Base-by-base conservation (phyloP, 2,113 vertebrate genomes). In the Atrichornis clamosus region DNA sequence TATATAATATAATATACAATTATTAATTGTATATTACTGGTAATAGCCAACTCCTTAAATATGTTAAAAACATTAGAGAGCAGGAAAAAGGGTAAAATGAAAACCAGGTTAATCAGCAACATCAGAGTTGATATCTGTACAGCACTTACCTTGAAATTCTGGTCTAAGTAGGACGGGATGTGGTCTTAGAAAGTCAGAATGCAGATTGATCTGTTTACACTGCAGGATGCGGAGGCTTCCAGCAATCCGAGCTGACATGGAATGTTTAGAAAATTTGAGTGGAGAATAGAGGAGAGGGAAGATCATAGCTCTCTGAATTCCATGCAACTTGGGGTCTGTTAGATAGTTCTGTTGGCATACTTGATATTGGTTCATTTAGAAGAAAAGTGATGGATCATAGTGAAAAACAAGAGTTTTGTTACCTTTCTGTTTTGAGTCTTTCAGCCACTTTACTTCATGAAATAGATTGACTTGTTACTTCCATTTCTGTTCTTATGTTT, bases 241-340 rank as follows among this genome's bases (percentile, higher is more conserved):
- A 82, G 50, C 37, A 80, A 6, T 42, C 39, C 0, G 0, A 73
- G n/a, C 14, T 65, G 37, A 42, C 3, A 4, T 20, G 49, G 47
- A 47, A 39, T 26, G 9, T 39, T 58, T 33, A 27, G 16, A 56
- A 70, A 60, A 75, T 37, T 28, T 35, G 53, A 52, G 39, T 21
- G 8, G 64, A 23, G 55, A 33, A 23, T 7, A 39, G 27, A 77
- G 24, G 53, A 69, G 39, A 35, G n/a, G 15, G 15, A 56, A 70
- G 62, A 22, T 49, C 44, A 8, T 53, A 80, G 69, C 16, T 30
- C 32, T 81, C 26, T 72, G 47, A 65, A 53, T 47, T 49, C 37
- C 23, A 13, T 37, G 83, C 12, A 56, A 6, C 46, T 63, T 1
- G 1, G 26, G 32, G 22, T 60, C 15, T 47, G 68, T 32, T 28